Conservation (phyloP, 2,888 invertebrate species). For the Plagodis pulveraria region DNA sequence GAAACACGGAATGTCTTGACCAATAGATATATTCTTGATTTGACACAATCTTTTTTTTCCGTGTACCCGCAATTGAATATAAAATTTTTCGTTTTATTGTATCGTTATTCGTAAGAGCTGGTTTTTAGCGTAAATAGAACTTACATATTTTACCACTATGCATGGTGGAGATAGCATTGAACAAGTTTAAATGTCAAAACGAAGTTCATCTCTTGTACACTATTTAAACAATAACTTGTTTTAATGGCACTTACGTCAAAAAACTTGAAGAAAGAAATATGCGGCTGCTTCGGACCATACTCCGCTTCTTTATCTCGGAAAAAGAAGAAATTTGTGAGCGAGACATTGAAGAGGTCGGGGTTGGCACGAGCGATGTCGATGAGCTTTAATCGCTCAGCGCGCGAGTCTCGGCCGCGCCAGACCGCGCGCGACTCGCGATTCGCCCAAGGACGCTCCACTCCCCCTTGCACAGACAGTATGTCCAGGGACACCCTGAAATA, state of each 20-base stretch:
- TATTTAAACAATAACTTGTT: no score
- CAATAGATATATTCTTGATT: no score
- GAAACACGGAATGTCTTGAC: no score
- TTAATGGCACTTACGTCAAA: slow-evolving; percentile 90
- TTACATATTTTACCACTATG: no score
- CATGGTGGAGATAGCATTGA: no score
- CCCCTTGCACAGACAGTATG: slow-evolving; percentile 95
- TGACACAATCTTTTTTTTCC: no score
- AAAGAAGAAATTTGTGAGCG: slow-evolving; percentile 98
- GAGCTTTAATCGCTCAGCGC: slow-evolving; percentile 92
- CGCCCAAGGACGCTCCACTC: slow-evolving; percentile 89
- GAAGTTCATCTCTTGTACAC: no score
- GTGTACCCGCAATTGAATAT: no score
- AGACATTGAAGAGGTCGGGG: slow-evolving; percentile 94
- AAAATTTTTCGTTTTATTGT: no score
- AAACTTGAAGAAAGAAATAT: slow-evolving; percentile 96
- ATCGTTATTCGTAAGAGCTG: no score
- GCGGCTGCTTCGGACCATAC: slow-evolving; percentile 94
- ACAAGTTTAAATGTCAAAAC: no score
- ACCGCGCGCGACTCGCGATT: slow-evolving; percentile 90
- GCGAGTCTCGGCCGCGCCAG: slow-evolving; percentile 97
- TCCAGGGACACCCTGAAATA: slow-evolving; percentile 92
- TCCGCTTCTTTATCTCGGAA: slow-evolving; percentile 92
- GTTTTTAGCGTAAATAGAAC: no score
- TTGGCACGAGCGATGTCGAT: slow-evolving; percentile 89